Evolutionary conservation across 2,113 vertebrate species (phyloP).

Genomic region (Odontophorus gujanensis): DNA sequence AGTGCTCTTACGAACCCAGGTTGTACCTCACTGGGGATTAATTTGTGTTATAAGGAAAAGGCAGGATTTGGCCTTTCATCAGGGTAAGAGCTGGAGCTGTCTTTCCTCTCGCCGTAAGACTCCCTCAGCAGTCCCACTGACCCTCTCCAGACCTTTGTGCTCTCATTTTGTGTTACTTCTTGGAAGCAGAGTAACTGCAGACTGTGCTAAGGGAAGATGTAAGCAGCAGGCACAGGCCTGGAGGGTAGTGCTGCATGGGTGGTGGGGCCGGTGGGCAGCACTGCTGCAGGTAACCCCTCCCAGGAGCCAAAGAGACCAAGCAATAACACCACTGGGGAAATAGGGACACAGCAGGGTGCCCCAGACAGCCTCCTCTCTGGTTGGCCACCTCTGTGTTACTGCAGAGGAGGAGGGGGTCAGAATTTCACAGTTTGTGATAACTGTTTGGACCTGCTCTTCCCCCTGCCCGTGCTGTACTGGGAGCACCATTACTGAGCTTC

Average conservation of each 20-base stretch:
- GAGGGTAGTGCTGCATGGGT: not conserved
- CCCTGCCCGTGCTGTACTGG: fast-evolving
- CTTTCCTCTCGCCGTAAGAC: not conserved
- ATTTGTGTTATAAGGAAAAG: not conserved
- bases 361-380: not conserved
- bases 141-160: not conserved
- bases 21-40: not conserved
- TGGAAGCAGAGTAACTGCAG: not conserved
- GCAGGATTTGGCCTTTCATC: not conserved
- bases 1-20: not conserved
- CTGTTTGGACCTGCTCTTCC: not conserved
- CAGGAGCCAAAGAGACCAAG: not conserved
- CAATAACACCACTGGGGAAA: not conserved
- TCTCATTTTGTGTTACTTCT: not conserved
- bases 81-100: not conserved
- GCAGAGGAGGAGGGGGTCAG: no score
- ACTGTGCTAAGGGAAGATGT: not conserved
- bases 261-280: not conserved
- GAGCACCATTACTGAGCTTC: not conserved
- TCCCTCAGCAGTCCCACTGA: not conserved
- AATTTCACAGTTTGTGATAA: no score
- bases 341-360: not conserved
- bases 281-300: not conserved
- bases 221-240: not conserved
- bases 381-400: not conserved